Conservation (phyloP, 2,888 invertebrate genomes). For the Dynastes maya region DNA sequence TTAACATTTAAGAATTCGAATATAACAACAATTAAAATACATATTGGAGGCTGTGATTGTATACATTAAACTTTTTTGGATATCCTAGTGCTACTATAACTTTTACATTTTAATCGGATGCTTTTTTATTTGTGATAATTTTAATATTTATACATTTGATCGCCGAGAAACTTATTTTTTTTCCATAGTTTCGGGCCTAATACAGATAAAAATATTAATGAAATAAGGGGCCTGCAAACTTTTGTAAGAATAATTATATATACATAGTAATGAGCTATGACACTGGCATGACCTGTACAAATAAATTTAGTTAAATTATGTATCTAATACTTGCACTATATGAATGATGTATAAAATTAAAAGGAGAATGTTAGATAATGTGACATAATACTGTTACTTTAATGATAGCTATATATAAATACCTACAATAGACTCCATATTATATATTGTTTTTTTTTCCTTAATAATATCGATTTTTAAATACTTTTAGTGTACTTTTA, state of each 20-base stretch:
- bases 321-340: conserved; percentile 41
- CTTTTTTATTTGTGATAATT: conserved; percentile 24
- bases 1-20: too few relatives aligned
- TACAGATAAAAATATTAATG: conserved; percentile 24
- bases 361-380: conserved; percentile 47
- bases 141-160: conserved; percentile 25
- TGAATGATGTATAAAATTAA: conserved; percentile 47
- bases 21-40: neutral
- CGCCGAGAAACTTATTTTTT: conserved; percentile 27
- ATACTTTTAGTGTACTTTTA: conserved; percentile 15
- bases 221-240: conserved; percentile 51
- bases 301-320: conserved; percentile 47
- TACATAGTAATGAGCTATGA: conserved; percentile 17
- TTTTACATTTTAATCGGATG: conserved; percentile 7
- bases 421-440: conserved; percentile 38
- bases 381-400: conserved; percentile 45
- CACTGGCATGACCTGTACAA: conserved; percentile 37
- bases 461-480: conserved; percentile 13
- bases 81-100: conserved; percentile 12
- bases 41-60: conserved; percentile 31
- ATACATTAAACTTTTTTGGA: conserved; percentile 12
- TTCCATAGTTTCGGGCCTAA: conserved; percentile 48
- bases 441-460: conserved; percentile 28
- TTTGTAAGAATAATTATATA: conserved; percentile 37
- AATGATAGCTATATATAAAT: conserved; percentile 41